Evolutionary conservation across 2,888 invertebrate species (phyloP).

Genomic region (Coenonympha glycerion): DNA sequence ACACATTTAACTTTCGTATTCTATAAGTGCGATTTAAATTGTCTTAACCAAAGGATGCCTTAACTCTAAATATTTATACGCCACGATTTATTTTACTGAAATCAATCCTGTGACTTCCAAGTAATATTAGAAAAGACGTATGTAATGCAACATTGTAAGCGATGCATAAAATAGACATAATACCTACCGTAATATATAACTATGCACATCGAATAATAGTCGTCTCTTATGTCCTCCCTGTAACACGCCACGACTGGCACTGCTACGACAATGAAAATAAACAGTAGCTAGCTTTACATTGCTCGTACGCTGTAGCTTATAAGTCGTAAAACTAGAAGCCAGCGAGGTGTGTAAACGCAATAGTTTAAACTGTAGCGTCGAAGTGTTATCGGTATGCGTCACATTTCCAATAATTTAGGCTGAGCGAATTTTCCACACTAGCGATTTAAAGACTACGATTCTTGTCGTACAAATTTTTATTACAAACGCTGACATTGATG

Average conservation of each 20-base stretch:
- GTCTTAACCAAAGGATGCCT: no score
- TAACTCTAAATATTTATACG: no score
- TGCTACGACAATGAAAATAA: neutral
- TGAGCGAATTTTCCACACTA: neutral
- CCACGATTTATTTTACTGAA: neutral
- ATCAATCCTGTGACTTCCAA: neutral
- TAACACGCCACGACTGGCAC: neutral
- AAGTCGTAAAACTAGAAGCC: neutral
- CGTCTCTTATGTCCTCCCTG: neutral
- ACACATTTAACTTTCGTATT: no score
- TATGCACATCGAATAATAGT: neutral
- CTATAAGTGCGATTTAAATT: no score
- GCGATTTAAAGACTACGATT: no score
- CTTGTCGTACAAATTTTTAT: neutral
- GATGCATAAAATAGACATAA: neutral
- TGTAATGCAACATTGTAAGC: neutral
- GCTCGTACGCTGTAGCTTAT: neutral
- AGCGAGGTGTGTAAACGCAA: neutral
- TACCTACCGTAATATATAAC: neutral
- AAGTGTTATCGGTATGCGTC: neutral
- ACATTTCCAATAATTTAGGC: neutral
- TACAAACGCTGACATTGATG: neutral
- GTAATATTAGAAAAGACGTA: neutral
- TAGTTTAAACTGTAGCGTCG: neutral
- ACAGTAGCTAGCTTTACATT: neutral